These are phyloP conservation scores for Aelia acuminata DNA, from an alignment of 2,888 invertebrate genomes.

Conservation along the genomic window DNA sequence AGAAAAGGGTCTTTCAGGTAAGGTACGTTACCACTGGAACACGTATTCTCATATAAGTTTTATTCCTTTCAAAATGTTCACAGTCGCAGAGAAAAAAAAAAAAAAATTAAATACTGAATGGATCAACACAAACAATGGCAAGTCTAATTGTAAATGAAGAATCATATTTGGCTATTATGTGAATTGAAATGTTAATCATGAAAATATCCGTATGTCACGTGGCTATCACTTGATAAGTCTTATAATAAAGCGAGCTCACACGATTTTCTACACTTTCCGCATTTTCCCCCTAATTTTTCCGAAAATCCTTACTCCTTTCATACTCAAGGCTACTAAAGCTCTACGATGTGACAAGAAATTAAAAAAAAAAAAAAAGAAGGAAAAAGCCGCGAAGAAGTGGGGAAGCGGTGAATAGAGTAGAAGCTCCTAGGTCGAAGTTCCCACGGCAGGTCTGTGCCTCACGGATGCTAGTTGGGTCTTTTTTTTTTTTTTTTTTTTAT, in stretches of 20 bases:
- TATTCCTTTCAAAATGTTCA: not conserved
- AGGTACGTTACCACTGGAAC: slow-evolving; percentile 50
- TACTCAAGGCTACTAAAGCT: not conserved
- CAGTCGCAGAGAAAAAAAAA: not conserved
- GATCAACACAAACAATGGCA: not conserved
- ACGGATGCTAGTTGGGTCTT: not conserved
- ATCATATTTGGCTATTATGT: too few relatives aligned
- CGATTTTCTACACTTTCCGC: not conserved
- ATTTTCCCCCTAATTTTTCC: not conserved
- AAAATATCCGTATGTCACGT: slow-evolving; percentile 2
- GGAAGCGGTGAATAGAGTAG: slow-evolving; percentile 56
- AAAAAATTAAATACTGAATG: not conserved
- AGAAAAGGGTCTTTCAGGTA: slow-evolving; percentile 52
- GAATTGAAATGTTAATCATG: too few relatives aligned
- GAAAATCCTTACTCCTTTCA: not conserved
- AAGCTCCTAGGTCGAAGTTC: slow-evolving; percentile 37
- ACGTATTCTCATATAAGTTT: not conserved
- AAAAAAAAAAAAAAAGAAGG: slow-evolving; percentile 57
- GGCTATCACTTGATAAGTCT: not conserved
- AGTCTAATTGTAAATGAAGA: not conserved
- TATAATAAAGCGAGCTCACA: not conserved
- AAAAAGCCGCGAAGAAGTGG: slow-evolving; percentile 55
- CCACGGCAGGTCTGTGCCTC: slow-evolving; percentile 32
- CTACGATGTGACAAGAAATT: slow-evolving; percentile 30
- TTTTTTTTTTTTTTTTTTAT: slow-evolving; percentile 27